Conservation (phyloP, 2,888 invertebrate genomes). For the Phlogophora meticulosa region DNA sequence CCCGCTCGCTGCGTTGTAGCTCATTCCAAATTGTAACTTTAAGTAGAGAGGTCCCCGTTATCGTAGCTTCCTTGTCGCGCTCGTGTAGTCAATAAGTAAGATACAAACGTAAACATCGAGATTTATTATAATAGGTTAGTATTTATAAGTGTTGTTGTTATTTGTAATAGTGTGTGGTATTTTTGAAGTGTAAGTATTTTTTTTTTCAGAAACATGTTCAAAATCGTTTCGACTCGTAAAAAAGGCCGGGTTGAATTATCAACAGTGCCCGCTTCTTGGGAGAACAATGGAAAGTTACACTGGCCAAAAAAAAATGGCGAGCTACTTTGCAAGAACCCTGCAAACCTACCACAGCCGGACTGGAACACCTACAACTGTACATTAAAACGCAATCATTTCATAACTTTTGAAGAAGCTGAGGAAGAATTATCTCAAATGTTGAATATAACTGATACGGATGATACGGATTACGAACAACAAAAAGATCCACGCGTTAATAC, state of each 20-base stretch:
- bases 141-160: not conserved
- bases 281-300: conserved; percentile 27
- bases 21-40: conserved; percentile 18
- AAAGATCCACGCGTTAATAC: conserved; percentile 19
- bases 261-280: conserved; percentile 35
- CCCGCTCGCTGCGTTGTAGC: conserved; percentile 11
- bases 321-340: conserved; percentile 23
- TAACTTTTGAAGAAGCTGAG: not conserved
- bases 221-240: conserved; percentile 27
- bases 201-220: conserved; percentile 31
- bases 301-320: conserved; percentile 29
- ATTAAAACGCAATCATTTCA: conserved; percentile 31
- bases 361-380: conserved; percentile 25
- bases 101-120: not conserved
- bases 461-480: conserved; percentile 20
- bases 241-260: conserved; percentile 34
- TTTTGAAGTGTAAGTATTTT: conserved; percentile 5
- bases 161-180: conserved; percentile 8
- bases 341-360: conserved; percentile 18
- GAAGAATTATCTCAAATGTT: too few species aligned
- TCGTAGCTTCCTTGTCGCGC: too few species aligned
- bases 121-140: not conserved
- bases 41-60: conserved; percentile 3
- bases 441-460: not conserved
- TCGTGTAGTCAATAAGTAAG: too few species aligned